Evolutionary conservation across 1,140 invertebrate species (phyloP).

Genomic region (Drosophila neocordata): DNA sequence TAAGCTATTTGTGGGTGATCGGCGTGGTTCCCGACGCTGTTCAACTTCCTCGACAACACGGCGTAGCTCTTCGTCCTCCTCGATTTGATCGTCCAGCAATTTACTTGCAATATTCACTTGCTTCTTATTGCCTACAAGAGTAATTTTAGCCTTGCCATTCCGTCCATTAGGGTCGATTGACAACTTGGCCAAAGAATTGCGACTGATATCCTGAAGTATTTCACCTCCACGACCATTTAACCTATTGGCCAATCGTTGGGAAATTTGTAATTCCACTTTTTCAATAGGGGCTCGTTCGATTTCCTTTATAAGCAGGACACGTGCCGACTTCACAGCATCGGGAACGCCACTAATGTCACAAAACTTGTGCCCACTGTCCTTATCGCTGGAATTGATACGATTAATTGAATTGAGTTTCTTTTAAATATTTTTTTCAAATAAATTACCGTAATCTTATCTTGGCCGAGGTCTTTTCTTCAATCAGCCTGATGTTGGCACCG

Average conservation of each 20-base stretch:
- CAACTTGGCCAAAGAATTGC: conserved; percentile 73
- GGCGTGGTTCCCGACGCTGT: conserved; percentile 83
- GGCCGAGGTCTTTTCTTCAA: conserved; percentile 88
- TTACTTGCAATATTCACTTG: conserved; percentile 86
- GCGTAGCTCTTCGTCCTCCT: conserved; percentile 84
- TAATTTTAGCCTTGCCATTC: conserved; percentile 82
- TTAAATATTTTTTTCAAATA: conserved; percentile 18
- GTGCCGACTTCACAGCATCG: conserved; percentile 87
- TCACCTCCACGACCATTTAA: conserved; percentile 89
- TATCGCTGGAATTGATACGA: conserved; percentile 62
- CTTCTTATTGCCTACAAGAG: conserved; percentile 85
- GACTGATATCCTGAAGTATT: conserved; percentile 87
- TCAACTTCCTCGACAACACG: conserved; percentile 83
- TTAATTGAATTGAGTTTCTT: not conserved
- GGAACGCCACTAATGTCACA: conserved; percentile 87
- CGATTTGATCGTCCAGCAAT: conserved; percentile 86
- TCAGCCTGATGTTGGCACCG: conserved; percentile 87
- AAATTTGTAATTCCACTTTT: conserved; percentile 87
- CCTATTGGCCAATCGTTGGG: conserved; percentile 85
- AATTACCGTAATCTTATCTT: conserved; percentile 86
- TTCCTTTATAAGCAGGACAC: conserved; percentile 88
- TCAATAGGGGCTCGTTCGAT: conserved; percentile 87
- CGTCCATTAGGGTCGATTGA: conserved; percentile 71
- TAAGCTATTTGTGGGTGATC: conserved; percentile 75
- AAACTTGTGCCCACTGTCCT: conserved; percentile 83